These are phyloP conservation scores for Drosophila saltans DNA, from an alignment of 1,140 invertebrate genomes.

Conservation along the genomic window DNA sequence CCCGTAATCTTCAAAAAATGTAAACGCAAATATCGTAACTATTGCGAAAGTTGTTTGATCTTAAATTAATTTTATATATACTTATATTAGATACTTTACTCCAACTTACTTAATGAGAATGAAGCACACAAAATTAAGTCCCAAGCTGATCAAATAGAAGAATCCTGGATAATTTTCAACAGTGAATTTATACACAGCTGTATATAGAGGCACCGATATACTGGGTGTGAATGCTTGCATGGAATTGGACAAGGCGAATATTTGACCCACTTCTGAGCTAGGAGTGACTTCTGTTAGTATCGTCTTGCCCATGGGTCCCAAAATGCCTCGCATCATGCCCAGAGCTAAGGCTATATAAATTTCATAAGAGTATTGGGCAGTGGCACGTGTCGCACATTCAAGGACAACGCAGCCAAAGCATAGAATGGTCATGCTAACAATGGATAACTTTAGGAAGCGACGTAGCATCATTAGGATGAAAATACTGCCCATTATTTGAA, in stretches of 20 bases:
- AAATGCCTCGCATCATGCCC: conserved; percentile 85
- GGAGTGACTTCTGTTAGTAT: conserved; percentile 87
- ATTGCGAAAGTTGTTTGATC: too few relatives aligned
- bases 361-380: conserved; percentile 85
- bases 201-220: conserved; percentile 86
- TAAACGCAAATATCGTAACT: background rate
- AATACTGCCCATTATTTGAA: conserved; percentile 84
- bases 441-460: conserved; percentile 72
- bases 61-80: too few relatives aligned
- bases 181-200: conserved; percentile 85
- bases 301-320: conserved; percentile 86
- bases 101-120: conserved; percentile 84
- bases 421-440: conserved; percentile 61
- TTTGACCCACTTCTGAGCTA: conserved; percentile 85
- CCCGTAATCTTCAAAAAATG: background rate
- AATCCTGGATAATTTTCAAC: conserved; percentile 84
- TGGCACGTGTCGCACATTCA: conserved; percentile 84
- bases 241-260: conserved; percentile 86
- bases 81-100: background rate
- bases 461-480: conserved; percentile 84
- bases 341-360: conserved; percentile 85
- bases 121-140: conserved; percentile 68
- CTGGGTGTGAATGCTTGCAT: conserved; percentile 87
- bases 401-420: conserved; percentile 78
- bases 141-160: conserved; percentile 84